phyloP scores from a whole-genome alignment of 2,888 invertebrate genomes.

The Lissocephala sabroskyi region DNA sequence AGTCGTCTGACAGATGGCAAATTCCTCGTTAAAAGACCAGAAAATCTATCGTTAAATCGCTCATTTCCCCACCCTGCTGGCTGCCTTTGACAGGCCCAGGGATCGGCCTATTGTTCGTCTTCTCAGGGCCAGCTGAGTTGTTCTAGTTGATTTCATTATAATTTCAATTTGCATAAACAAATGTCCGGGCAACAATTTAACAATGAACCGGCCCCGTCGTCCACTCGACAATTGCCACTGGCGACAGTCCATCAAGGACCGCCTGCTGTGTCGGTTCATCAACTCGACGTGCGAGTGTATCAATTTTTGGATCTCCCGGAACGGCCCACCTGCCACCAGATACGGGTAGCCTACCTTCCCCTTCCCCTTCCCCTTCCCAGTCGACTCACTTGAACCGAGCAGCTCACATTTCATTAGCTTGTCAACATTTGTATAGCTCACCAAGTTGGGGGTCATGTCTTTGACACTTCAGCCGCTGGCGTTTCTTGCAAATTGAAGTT shows the following conservation, averaged over 20 bases:
- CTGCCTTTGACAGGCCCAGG: background rate
- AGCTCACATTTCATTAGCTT: slow-evolving; percentile 64
- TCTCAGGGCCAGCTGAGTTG: slow-evolving; percentile 14
- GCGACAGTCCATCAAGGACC: slow-evolving; percentile 11
- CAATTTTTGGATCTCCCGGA: slow-evolving; percentile 47
- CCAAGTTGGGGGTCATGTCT: slow-evolving; percentile 41
- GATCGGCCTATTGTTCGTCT: background rate
- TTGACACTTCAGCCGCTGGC: slow-evolving; percentile 62
- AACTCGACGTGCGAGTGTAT: slow-evolving; percentile 39
- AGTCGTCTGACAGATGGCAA: no score
- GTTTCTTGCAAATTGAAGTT: slow-evolving; percentile 39
- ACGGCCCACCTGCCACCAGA: no score
- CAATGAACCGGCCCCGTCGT: background rate
- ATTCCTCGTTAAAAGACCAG: no score
- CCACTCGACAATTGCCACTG: slow-evolving; percentile 18
- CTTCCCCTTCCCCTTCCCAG: background rate
- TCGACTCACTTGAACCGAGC: slow-evolving; percentile 26
- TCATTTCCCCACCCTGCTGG: no score
- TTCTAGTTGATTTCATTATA: slow-evolving; percentile 60
- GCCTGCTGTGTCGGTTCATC: slow-evolving; percentile 6
- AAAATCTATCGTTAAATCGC: no score
- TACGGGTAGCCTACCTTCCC: no score
- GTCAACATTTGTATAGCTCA: slow-evolving; percentile 57
- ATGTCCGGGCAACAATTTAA: slow-evolving; percentile 51
- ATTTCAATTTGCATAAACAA: slow-evolving; percentile 66